These are phyloP conservation scores for Aplochiton taeniatus DNA, from an alignment of 2,797 vertebrate genomes.

Conservation along the genomic window DNA sequence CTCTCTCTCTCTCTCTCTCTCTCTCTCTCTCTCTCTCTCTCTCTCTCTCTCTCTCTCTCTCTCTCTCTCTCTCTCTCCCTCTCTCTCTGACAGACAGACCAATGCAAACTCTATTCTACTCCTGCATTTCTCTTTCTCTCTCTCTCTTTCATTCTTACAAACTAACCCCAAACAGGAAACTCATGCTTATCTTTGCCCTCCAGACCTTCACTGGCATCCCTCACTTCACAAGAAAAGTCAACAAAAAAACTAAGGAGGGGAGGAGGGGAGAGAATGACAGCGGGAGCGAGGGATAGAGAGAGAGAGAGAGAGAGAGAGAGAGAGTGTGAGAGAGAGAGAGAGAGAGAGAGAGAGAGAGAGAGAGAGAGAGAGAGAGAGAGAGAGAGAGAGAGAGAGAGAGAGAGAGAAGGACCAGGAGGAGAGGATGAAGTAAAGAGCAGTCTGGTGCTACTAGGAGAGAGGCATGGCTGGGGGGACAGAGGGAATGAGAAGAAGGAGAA, in stretches of 20 bases:
- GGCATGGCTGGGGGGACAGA: slow-evolving; percentile 4
- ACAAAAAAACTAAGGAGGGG: slow-evolving; percentile 38
- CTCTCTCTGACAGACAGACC: not conserved
- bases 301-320: slow-evolving; percentile 27
- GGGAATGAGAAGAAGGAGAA: slow-evolving; percentile 7
- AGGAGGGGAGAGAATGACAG: not conserved
- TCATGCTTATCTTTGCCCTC: slow-evolving; percentile 60
- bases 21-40: slow-evolving; percentile 2
- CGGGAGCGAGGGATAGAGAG: too few species aligned
- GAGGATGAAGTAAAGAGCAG: slow-evolving; percentile 55
- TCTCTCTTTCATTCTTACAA: not conserved
- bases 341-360: slow-evolving; percentile 24
- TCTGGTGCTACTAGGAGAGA: slow-evolving; percentile 42
- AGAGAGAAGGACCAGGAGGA: slow-evolving; percentile 35
- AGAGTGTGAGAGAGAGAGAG: too few species aligned
- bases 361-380: not conserved
- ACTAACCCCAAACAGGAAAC: slow-evolving; percentile 10
- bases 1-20: not conserved
- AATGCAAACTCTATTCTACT: not conserved
- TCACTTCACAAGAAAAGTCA: slow-evolving; percentile 52
- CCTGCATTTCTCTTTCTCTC: not conserved
- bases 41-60: not conserved
- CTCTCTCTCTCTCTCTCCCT: not conserved
- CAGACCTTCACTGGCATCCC: slow-evolving; percentile 61
- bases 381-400: slow-evolving; percentile 6